A percentile compares a stretch with the other conserved stretches of the same genome.
Conservation (phyloP, 2,113 vertebrate genomes). For the Pseudorasbora parva region DNA sequence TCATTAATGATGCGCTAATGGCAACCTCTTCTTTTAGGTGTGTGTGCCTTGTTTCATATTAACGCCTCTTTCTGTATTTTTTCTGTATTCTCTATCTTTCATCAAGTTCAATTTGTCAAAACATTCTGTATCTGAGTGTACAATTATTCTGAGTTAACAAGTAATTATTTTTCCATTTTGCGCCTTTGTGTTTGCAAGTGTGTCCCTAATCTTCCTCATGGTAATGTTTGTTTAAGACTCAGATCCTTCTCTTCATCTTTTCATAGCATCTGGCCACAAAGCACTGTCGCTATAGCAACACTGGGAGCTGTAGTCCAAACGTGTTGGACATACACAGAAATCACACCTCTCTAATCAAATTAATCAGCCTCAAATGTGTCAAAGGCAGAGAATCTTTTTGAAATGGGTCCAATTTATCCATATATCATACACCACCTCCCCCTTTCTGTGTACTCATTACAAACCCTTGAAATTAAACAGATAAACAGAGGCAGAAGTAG, state of each 20-base stretch:
- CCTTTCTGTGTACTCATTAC: not conserved
- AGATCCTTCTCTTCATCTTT: constrained; percentile 37
- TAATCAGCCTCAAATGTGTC: constrained; percentile 36
- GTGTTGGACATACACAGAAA: constrained; percentile 37
- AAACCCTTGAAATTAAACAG: not conserved
- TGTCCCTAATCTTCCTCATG: constrained; percentile 23
- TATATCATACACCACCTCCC: not conserved
- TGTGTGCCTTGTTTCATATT: not conserved
- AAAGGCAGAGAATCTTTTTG: constrained; percentile 24
- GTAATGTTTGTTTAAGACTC: constrained; percentile 37
- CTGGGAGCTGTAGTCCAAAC: constrained; percentile 36
- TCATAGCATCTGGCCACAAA: constrained; percentile 41
- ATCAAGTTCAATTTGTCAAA: not conserved
- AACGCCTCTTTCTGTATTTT: not conserved
- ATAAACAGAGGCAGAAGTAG: not conserved
- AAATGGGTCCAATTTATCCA: constrained; percentile 17
- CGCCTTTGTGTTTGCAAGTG: constrained; percentile 14
- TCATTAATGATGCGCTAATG: not conserved
- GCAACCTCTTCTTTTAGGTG: not conserved
- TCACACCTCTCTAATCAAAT: constrained; percentile 43
- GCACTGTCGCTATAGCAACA: constrained; percentile 42
- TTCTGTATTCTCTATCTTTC: no score
- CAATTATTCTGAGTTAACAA: not conserved
- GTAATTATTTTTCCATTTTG: constrained; percentile 26
- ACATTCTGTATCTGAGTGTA: constrained; percentile 5